Conservation (phyloP, 2,113 vertebrate genomes). For the Eulacestoma nigropectus region DNA sequence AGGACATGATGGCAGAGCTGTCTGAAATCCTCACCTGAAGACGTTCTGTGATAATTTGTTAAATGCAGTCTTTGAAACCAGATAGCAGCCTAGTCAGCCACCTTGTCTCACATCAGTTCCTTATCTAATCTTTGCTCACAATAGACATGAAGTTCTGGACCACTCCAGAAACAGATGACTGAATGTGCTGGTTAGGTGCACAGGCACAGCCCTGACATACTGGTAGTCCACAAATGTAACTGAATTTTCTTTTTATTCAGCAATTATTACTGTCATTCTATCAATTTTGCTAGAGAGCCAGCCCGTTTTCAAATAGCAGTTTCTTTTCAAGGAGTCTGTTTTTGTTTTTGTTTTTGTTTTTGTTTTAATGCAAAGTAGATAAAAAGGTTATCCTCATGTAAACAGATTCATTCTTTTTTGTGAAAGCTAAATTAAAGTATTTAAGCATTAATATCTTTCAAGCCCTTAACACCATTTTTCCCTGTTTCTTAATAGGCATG, state of each 20-base stretch:
- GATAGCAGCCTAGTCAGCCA: not conserved
- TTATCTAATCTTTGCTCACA: not conserved
- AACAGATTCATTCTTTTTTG: constrained; percentile 13
- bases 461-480: constrained; percentile 25
- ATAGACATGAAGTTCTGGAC: not conserved
- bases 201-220: not conserved
- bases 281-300: not conserved
- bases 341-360: too few relatives aligned
- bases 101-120: not conserved
- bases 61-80: not conserved
- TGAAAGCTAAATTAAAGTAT: not conserved
- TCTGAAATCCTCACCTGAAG: not conserved
- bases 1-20: not conserved
- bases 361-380: not conserved
- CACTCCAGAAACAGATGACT: not conserved
- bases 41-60: not conserved
- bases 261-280: not conserved
- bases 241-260: not conserved
- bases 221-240: not conserved
- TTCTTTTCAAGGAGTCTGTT: not conserved
- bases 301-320: not conserved
- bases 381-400: not conserved
- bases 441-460: constrained; percentile 30
- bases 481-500: constrained; percentile 38
- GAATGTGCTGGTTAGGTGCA: not conserved